phyloP scores from a whole-genome alignment of 2,888 invertebrate genomes.

The Leistus spinibarbis region DNA sequence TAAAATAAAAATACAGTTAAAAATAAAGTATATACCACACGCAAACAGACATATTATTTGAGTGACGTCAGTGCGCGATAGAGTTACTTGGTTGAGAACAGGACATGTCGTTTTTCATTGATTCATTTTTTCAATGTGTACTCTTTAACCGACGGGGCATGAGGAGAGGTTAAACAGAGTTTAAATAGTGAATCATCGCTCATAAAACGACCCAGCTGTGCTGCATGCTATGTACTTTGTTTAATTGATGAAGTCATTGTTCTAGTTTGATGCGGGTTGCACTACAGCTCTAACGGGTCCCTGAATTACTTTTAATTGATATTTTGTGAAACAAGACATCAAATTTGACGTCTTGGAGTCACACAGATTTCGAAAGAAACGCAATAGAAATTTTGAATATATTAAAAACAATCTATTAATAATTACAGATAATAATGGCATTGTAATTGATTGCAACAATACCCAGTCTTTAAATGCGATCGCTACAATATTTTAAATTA shows the following conservation, averaged over 20 bases:
- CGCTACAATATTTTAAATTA: no score
- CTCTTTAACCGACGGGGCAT: neutral
- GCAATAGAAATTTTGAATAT: no score
- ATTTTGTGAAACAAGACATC: neutral
- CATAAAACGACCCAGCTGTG: neutral
- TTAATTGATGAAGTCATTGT: slow-evolving; percentile 31
- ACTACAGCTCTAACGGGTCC: neutral
- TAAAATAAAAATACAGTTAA: neutral
- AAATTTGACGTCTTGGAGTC: neutral
- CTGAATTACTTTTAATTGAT: slow-evolving; percentile 5
- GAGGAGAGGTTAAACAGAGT: neutral
- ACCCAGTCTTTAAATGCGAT: no score
- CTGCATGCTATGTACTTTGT: slow-evolving; percentile 10
- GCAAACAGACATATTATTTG: no score
- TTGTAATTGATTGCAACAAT: no score
- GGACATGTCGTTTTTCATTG: neutral
- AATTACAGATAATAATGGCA: no score
- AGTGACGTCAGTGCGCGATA: neutral
- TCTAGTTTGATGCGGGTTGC: slow-evolving; percentile 13
- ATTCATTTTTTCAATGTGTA: neutral
- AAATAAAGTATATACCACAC: no score
- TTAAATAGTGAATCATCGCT: slow-evolving; percentile 27
- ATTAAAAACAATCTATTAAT: no score
- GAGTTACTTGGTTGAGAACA: neutral
- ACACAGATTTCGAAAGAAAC: no score